Base-by-base conservation (phyloP, 2,797 vertebrate species). In the Darevskia mixta region DNA sequence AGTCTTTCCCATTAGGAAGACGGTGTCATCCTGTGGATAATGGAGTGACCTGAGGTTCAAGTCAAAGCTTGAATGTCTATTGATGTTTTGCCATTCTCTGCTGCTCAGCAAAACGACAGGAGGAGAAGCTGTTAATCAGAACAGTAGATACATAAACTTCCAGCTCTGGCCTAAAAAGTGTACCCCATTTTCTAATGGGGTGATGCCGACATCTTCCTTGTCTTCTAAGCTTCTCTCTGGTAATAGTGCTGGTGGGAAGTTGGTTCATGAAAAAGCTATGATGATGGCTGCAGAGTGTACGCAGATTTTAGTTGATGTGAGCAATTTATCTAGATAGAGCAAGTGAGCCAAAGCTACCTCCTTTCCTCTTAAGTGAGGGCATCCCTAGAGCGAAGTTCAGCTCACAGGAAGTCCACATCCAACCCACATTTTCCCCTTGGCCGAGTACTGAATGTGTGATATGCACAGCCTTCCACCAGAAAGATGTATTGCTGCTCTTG, bases 11-110 rank as follows among this genome's bases (percentile, higher is more conserved):
- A 20, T 79, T 69, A 73, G 41, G 67, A n/a, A 2, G 45, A 23
- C 76, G 32, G 23, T 75, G 45, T 76, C 49, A 32, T 66, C 49
- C 58, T 75, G 67, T 66, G 27, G 75, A 84, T 77, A 90, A 87
- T 64, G 66, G 55, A 83, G 27, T 66, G 49, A 84, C 67, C 41
- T 23, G 27, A 66, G 17, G 61, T 75, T 67, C 55, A 61, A 80
- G 76, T 84, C 76, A 55, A 49, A 90, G 49, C 11, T 61, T 32
- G 35, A 75, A 9, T 23, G 20, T 64, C 38, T 38, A 35, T 38
- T 83, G 64, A 67, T 69, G 43, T 38, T 76, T 71, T 82, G 49
- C 10, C 8, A 75, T 86, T 83, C 66, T 88, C 17, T 43, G 17
- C 82, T 35, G 32, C 83, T 89, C 32, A 75, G 73, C 49, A 69